Base-by-base conservation (phyloP, 2,888 invertebrate species). In the Mythimna ferrago region DNA sequence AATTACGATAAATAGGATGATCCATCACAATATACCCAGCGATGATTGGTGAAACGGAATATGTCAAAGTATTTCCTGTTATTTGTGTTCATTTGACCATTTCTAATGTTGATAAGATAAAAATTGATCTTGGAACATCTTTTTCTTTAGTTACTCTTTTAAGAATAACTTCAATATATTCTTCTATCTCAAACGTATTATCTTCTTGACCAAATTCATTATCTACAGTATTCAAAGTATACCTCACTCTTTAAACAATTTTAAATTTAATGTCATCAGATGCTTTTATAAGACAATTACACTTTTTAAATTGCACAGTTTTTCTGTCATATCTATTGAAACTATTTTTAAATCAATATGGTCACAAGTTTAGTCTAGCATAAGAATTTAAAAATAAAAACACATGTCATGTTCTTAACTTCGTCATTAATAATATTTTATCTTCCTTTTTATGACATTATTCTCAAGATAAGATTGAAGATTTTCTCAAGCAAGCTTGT, bases 401-500 rank as follows among this genome's bases (percentile, higher is more conserved):
- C 32, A 11, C 6, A 21, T n/a, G 19, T 38, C 11, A 53, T n/a
- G 19, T 58, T 38, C 16, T n/a, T 9, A 19, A 19, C 32, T 38
- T 32, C 11, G 41, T 53, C 16, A 38, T 11, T 21, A 11, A 44
- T 60, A 48, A 48, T 41, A 2, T 57, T 48, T n/a, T n/a, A 21
- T 63, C 41, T 63, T 19, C 35, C 21, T 38, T 53, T 9, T 1
- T 19, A 48, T n/a, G n/a, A 38, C 63, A 48, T 6, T 32, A 5
- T 54, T 6, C 7, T 53, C 4, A 19, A 51, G 62, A 61, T 69
- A 51, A 60, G 35, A n/a, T 57, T 54, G 11, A 44, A 66, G 26
- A 73, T 53, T 66, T 71, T 74, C 73, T 71, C 56, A 68, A 57
- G 35, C 54, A 4, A 51, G 32, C 69, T 73, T 48, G 65, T 78